Percentiles rank a stretch among this genome's conserved stretches.
Conservation (phyloP, 2,888 invertebrate genomes). For the Perizoma flavofasciatum region DNA sequence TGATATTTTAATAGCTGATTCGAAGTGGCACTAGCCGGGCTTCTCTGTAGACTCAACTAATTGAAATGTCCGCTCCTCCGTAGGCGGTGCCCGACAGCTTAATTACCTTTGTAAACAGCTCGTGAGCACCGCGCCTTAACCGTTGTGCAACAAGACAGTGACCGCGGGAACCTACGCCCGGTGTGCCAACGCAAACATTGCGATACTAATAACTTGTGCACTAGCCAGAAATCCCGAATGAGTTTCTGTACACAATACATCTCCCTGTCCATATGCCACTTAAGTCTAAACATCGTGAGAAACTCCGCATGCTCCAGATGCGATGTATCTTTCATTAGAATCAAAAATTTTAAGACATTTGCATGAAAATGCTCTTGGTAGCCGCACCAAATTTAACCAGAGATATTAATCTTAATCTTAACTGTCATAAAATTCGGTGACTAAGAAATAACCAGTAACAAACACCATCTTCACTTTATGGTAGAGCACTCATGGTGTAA, state of each 20-base stretch:
- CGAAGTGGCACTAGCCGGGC: neutral
- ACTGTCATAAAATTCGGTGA: too few relatives aligned
- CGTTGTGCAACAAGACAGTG: slow-evolving; percentile 58
- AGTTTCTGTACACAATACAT: neutral
- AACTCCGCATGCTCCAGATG: too few relatives aligned
- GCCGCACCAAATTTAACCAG: too few relatives aligned
- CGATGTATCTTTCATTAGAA: too few relatives aligned
- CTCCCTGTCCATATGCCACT: too few relatives aligned
- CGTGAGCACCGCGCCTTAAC: slow-evolving; percentile 48
- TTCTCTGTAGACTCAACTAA: slow-evolving; percentile 42
- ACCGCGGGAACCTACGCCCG: slow-evolving; percentile 55
- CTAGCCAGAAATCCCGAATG: slow-evolving; percentile 1
- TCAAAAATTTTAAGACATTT: too few relatives aligned
- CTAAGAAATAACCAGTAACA: too few relatives aligned
- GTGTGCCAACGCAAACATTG: slow-evolving; percentile 43
- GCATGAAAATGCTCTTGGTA: too few relatives aligned
- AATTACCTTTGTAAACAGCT: slow-evolving; percentile 65
- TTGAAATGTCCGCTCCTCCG: slow-evolving; percentile 63
- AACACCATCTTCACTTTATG: too few relatives aligned
- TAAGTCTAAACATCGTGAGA: too few relatives aligned
- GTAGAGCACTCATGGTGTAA: too few relatives aligned
- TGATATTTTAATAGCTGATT: neutral
- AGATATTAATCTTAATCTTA: too few relatives aligned
- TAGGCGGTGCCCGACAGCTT: slow-evolving; percentile 62
- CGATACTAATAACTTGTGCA: slow-evolving; percentile 29